Evolutionary conservation across 2,888 invertebrate species (phyloP), one percentile per base, ranked within the genome.

Genomic region (Drosophila meridiana): DNA sequence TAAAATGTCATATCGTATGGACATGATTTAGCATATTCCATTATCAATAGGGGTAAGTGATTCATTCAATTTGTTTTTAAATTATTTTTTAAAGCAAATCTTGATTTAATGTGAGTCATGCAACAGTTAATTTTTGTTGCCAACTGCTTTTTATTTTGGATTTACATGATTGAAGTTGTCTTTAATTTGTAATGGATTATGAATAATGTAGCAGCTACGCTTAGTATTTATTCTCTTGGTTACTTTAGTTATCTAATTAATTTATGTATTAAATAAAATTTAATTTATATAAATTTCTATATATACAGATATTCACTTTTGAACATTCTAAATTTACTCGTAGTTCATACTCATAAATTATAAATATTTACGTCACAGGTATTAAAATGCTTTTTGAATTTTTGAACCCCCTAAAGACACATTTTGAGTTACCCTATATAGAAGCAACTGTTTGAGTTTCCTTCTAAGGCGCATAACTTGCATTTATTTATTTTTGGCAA

Each of bases 391-490:
- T 40, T 40, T 7, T 40, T 9, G 20, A n/a, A n/a, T 2, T 26
- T 47, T 26, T 11, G 0, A 50, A n/a, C 11, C 26, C 30, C 32
- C 42, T 8, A 2, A 9, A n/a, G 20, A 28, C 28, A 30, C 14
- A 34, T 34, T 52, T 28, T 4, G 4, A 30, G 32, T 20, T 56
- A 56, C 13, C 42, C 42, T 6, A 36, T 14, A 58, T 58, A 36
- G 0, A 9, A 42, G 20, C 2, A 34, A 20, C 26, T 45, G 11
- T 13, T 11, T 40, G 13, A 6, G 5, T 34, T 4, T 2, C 59
- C 69, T 26, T 53, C 60, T 53, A 53, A 47, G 40, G 40, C 36
- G 45, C 40, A 11, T 20, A 36, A 13, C 20, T 50, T 50, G 9
- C n/a, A 32, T 43, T 40, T 20, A 8, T 20, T 20, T 20, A 45